Evolutionary conservation across 2,797 vertebrate species (phyloP), one percentile per base, ranked within the genome.

Genomic region (Heterohyrax brucei): DNA sequence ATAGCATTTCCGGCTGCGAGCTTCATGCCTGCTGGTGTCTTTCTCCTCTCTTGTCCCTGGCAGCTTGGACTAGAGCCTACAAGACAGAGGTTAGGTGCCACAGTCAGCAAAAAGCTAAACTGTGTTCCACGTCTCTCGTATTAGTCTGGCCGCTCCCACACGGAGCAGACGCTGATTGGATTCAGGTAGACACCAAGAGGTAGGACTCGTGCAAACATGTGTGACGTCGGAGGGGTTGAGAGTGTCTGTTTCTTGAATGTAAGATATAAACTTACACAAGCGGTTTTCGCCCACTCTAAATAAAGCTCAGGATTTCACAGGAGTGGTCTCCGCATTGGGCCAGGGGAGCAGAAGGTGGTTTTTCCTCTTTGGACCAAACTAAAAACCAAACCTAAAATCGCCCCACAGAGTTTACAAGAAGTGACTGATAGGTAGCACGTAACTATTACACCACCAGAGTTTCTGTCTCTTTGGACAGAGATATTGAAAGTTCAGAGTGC

Each of bases 1-100:
- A 50, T 81, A 12, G 33, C 19, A 4, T 48, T 26, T n/a, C 16
- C 22, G 0, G 10, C 0, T 2, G 30, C 2, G 2, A 7, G 50
- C 28, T 33, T 21, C 33, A 26, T 5, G 28, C 62, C 26, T 0
- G 10, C n/a, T 1, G 10, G 24, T 9, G 9, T 50, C 19, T 24
- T 72, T 4, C 33, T 46, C 16, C 14, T 22, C 39, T 10, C 85
- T n/a, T 2, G 28, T 14, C 66, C 66, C 66, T 13, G 13, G 6
- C 66, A 28, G 26, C 70, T 13, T 7, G 2, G 3, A 14, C 30
- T 1, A 30, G 4, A 33, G 5, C 19, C 30, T 22, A 28, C 19
- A 13, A 1, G 7, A 10, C 9, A 7, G 4, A 50, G 28, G 59
- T 3, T 44, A 1, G 73, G 44, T 28, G 3, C 5, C n/a, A 13